A percentile compares a stretch with the other conserved stretches of the same genome.
These are phyloP conservation scores for Antrozous pallidus DNA, from an alignment of 2,797 vertebrate species.

Conservation along the genomic window DNA sequence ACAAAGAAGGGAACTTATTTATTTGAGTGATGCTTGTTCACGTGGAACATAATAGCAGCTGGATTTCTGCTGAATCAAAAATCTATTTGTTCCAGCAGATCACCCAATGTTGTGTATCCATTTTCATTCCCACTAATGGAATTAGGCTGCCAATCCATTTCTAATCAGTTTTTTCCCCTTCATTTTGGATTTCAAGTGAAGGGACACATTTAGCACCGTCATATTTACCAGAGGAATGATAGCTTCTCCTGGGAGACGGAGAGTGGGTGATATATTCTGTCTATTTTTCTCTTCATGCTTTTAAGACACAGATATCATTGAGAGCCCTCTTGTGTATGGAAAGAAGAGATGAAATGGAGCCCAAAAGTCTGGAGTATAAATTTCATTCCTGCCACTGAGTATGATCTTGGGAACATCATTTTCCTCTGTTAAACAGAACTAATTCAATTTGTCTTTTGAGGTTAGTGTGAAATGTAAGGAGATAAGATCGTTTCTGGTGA, in stretches of 20 bases:
- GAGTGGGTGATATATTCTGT: no score
- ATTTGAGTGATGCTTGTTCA: slow-evolving; percentile 66
- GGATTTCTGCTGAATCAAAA: slow-evolving; percentile 70
- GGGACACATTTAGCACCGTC: slow-evolving; percentile 26
- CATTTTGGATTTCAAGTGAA: slow-evolving; percentile 59
- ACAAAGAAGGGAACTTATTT: slow-evolving; percentile 61
- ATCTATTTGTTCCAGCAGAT: slow-evolving; percentile 74
- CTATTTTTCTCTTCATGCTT: no score
- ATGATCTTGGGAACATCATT: background rate
- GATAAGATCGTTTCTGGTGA: background rate
- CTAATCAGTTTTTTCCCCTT: slow-evolving; percentile 70
- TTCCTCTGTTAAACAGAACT: background rate
- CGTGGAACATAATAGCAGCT: slow-evolving; percentile 70
- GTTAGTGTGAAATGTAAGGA: background rate
- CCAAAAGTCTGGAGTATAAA: background rate
- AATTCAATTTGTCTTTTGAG: background rate
- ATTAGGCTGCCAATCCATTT: slow-evolving; percentile 71
- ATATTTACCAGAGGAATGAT: background rate
- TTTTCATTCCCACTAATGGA: slow-evolving; percentile 67
- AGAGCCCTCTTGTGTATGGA: background rate
- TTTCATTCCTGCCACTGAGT: background rate
- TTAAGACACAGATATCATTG: no score
- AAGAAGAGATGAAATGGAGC: background rate
- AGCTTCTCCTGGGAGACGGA: background rate
- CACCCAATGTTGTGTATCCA: slow-evolving; percentile 68